Conservation (phyloP, 2,888 invertebrate species). For the Hirudinaria manillensis region DNA sequence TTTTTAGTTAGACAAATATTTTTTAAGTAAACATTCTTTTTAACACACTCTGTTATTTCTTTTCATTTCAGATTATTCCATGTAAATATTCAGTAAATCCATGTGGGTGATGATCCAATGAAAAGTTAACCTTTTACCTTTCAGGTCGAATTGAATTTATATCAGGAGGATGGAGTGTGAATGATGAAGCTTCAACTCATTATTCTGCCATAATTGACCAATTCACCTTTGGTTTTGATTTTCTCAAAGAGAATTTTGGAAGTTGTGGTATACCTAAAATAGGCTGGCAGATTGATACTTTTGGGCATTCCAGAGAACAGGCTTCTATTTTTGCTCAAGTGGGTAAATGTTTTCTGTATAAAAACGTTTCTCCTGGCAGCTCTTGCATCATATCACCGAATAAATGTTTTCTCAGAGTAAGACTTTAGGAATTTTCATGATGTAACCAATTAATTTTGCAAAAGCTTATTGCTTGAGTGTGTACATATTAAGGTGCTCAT, state of each 20-base stretch:
- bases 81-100: too few relatives aligned
- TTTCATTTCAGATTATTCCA: background rate
- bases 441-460: too few relatives aligned
- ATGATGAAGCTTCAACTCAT: slow-evolving; percentile 59
- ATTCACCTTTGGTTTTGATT: slow-evolving; percentile 58
- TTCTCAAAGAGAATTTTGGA: slow-evolving; percentile 51
- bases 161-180: slow-evolving; percentile 59
- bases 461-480: too few relatives aligned
- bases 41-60: too few relatives aligned
- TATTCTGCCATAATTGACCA: slow-evolving; percentile 60
- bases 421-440: background rate
- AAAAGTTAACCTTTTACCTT: background rate
- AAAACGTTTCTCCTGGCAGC: too few relatives aligned
- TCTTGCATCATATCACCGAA: too few relatives aligned
- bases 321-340: slow-evolving; percentile 63
- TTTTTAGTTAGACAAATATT: too few relatives aligned
- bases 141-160: slow-evolving; percentile 56
- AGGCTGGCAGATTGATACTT: slow-evolving; percentile 82
- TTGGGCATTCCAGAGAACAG: slow-evolving; percentile 80
- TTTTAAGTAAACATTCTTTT: too few relatives aligned
- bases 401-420: too few relatives aligned
- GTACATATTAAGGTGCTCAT: too few relatives aligned
- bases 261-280: slow-evolving; percentile 69
- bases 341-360: background rate
- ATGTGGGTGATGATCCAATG: background rate